Conservation (phyloP, 2,888 invertebrate genomes). For the Tipula helvola region DNA sequence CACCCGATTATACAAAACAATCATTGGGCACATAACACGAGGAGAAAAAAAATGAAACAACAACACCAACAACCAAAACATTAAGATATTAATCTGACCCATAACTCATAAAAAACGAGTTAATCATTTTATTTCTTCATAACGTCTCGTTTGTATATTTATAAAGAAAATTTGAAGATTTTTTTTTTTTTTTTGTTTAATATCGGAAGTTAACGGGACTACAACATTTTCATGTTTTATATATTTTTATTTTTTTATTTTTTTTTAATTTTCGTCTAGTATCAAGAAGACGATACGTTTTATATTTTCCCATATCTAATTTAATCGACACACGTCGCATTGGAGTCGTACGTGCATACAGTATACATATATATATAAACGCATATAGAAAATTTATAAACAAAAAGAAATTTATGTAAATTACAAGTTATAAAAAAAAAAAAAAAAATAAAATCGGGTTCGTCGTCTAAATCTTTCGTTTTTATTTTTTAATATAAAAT, state of each 20-base stretch:
- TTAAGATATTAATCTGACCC: not conserved
- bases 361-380: not conserved
- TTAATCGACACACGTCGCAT: not conserved
- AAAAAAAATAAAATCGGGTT: not conserved
- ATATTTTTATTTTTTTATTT: not conserved
- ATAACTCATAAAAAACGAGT: conserved; percentile 4
- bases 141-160: not conserved
- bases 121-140: not conserved
- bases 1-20: not conserved
- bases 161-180: not conserved
- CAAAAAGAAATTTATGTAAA: not conserved
- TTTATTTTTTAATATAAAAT: not conserved
- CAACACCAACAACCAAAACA: not conserved
- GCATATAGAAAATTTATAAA: not conserved
- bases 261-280: not conserved
- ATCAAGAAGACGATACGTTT: not conserved
- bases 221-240: not conserved
- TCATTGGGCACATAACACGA: not conserved
- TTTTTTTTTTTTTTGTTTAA: not conserved
- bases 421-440: not conserved
- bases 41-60: not conserved
- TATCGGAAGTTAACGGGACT: not conserved
- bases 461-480: conserved; percentile 10
- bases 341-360: no score
- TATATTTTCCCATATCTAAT: not conserved